Conservation (phyloP, 2,888 invertebrate genomes). For the Orthosia gracilis region DNA sequence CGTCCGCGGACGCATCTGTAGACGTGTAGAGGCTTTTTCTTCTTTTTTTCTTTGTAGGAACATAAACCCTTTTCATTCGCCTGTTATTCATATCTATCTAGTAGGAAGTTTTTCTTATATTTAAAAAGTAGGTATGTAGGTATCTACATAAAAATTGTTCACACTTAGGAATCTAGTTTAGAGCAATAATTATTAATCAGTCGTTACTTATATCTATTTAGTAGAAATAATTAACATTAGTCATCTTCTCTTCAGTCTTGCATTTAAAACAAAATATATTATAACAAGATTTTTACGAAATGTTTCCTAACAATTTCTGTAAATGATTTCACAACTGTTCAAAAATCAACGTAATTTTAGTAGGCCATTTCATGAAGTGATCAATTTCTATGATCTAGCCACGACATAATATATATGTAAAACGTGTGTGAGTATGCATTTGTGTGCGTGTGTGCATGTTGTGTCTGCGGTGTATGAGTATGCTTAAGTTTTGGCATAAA, state of each 20-base stretch:
- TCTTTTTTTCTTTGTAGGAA: no score
- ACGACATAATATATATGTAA: slow-evolving; percentile 15
- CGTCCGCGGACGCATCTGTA: no score
- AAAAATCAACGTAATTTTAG: slow-evolving; percentile 13
- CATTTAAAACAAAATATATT: slow-evolving; percentile 15
- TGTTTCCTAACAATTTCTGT: slow-evolving; percentile 8
- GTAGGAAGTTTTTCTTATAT: slow-evolving; percentile 16
- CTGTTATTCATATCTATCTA: slow-evolving; percentile 10
- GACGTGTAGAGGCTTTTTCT: no score
- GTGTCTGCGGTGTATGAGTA: slow-evolving; percentile 14
- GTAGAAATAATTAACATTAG: slow-evolving; percentile 10
- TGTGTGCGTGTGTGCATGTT: slow-evolving; percentile 16
- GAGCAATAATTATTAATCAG: slow-evolving; percentile 16
- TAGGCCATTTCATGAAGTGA: slow-evolving; percentile 17
- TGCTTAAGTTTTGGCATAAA: slow-evolving; percentile 12
- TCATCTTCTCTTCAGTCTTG: slow-evolving; percentile 15
- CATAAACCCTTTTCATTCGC: slow-evolving; percentile 12
- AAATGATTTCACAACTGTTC: slow-evolving; percentile 7
- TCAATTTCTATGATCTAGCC: slow-evolving; percentile 18
- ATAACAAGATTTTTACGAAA: slow-evolving; percentile 3
- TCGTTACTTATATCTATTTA: slow-evolving; percentile 21
- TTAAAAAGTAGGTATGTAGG: slow-evolving; percentile 3
- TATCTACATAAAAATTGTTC: slow-evolving; percentile 8
- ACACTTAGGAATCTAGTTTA: slow-evolving; percentile 6
- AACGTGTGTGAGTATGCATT: slow-evolving; percentile 12